Evolutionary conservation across 2,888 invertebrate genomes (phyloP).

Genomic region (Drosophila recens): DNA sequence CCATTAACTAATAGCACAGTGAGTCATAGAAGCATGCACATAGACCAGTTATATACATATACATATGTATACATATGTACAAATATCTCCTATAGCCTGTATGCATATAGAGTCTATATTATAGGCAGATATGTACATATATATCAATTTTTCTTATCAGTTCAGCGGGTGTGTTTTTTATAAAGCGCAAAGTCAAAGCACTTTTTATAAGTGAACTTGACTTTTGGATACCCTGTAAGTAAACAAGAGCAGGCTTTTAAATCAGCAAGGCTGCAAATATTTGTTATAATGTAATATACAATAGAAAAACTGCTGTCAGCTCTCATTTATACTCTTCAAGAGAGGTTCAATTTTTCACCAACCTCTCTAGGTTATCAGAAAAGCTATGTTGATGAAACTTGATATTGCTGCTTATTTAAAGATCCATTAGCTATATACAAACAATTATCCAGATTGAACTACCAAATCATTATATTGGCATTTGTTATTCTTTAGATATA

Average conservation of each 20-base stretch:
- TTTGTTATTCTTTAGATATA: not conserved
- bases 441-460: not conserved
- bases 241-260: not conserved
- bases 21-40: slow-evolving; percentile 17
- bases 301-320: not conserved
- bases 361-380: not conserved
- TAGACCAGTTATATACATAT: not conserved
- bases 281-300: not conserved
- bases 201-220: not conserved
- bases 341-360: not conserved
- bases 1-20: slow-evolving; percentile 13
- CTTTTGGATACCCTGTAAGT: slow-evolving; percentile 14
- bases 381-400: not conserved
- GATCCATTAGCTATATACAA: not conserved
- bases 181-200: not conserved
- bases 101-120: slow-evolving; percentile 7
- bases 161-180: not conserved
- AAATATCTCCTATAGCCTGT: not conserved
- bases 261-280: not conserved
- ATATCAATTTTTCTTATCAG: slow-evolving; percentile 36
- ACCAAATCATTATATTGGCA: not conserved
- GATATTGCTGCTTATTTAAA: not conserved
- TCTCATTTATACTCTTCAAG: not conserved
- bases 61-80: not conserved
- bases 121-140: not conserved